These are phyloP conservation scores for Pachliopta kotzebuea DNA, from an alignment of 2,888 invertebrate genomes.

Conservation along the genomic window DNA sequence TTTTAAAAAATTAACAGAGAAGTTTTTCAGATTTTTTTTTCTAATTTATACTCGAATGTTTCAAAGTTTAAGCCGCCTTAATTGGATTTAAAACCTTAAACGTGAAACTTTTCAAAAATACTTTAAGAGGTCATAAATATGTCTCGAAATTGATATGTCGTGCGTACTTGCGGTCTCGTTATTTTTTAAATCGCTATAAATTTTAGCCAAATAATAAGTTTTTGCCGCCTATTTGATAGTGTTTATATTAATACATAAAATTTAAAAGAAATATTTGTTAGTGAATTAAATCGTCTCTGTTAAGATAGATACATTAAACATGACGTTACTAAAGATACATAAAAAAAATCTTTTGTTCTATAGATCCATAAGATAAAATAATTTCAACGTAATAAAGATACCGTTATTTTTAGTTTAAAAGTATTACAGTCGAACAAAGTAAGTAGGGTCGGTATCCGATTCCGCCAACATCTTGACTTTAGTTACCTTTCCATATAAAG, in stretches of 20 bases:
- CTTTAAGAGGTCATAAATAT: neutral
- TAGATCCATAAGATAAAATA: neutral
- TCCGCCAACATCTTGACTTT: constrained; percentile 2
- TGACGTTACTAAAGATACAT: neutral
- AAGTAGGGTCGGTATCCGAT: constrained; percentile 4
- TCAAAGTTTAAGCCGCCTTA: neutral
- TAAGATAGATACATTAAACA: neutral
- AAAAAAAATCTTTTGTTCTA: neutral
- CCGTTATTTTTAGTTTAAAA: constrained; percentile 8
- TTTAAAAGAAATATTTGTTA: too few relatives aligned
- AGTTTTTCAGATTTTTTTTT: neutral
- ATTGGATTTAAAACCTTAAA: neutral
- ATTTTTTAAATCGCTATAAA: too few relatives aligned
- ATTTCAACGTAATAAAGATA: constrained; percentile 4
- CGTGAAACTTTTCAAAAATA: neutral
- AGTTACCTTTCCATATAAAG: constrained; percentile 4
- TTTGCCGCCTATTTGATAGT: too few relatives aligned
- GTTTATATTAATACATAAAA: too few relatives aligned
- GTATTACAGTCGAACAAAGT: neutral
- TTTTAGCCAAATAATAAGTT: too few relatives aligned
- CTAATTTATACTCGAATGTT: neutral
- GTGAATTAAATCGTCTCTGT: too few relatives aligned
- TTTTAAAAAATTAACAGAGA: constrained; percentile 1
- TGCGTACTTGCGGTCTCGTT: neutral
- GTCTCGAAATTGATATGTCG: neutral